Evolutionary conservation across 1,140 invertebrate species (phyloP).

Genomic region (Heliothis virescens): DNA sequence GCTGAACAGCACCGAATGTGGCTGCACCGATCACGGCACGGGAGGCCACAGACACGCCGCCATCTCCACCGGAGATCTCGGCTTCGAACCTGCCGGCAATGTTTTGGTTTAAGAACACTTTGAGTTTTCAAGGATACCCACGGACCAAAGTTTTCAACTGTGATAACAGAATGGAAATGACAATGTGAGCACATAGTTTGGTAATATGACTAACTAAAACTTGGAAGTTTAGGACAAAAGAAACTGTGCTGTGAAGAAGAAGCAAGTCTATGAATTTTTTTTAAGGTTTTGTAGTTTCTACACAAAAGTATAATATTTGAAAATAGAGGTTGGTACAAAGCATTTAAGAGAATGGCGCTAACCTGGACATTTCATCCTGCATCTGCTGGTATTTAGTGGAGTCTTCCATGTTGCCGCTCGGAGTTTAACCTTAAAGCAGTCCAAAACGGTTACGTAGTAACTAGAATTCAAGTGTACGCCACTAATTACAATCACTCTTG

Average conservation of each 20-base stretch:
- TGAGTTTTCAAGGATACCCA: too few species aligned
- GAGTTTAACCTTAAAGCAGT: constrained; percentile 78
- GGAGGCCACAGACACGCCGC: constrained; percentile 84
- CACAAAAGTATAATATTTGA: too few species aligned
- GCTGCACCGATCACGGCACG: constrained; percentile 89
- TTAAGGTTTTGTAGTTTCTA: too few species aligned
- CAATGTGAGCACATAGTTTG: too few species aligned
- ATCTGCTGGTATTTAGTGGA: constrained; percentile 88
- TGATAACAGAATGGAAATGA: too few species aligned
- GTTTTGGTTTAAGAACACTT: too few species aligned
- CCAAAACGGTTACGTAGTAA: constrained; percentile 74
- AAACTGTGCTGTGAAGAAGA: too few species aligned
- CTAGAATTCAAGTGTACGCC: constrained; percentile 44
- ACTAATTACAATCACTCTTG: constrained; percentile 49
- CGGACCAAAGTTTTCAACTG: too few species aligned
- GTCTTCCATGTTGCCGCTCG: constrained; percentile 76
- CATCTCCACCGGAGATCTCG: constrained; percentile 90
- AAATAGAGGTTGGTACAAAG: too few species aligned
- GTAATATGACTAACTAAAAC: too few species aligned
- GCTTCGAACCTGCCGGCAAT: constrained; percentile 90
- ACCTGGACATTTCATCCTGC: constrained; percentile 95
- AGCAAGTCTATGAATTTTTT: too few species aligned
- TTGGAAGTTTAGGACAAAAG: too few species aligned
- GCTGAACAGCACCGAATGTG: constrained; percentile 89
- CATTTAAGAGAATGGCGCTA: background rate